Evolutionary conservation across 2,888 invertebrate genomes (phyloP).

Genomic region (Caenorhabditis sp.): DNA sequence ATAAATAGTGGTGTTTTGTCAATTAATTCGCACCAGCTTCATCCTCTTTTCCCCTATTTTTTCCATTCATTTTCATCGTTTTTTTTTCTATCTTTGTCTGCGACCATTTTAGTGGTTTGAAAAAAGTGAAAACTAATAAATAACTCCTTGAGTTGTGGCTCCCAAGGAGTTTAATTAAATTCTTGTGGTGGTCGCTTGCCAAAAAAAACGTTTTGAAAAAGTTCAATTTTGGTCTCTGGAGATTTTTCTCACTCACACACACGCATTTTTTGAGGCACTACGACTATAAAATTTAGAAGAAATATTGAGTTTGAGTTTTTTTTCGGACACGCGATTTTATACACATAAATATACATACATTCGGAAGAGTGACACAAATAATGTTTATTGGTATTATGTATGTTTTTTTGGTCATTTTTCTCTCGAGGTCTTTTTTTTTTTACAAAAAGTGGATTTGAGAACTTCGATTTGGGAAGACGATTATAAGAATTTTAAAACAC

Average conservation of each 20-base stretch:
- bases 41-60: not conserved
- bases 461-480: too few species aligned
- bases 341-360: too few species aligned
- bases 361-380: too few species aligned
- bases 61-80: not conserved
- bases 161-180: not conserved
- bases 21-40: not conserved
- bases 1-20: not conserved
- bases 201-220: not conserved
- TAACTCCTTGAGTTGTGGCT: not conserved
- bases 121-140: not conserved
- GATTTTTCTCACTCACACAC: not conserved
- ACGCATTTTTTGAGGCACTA: not conserved
- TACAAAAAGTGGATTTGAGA: too few species aligned
- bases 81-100: not conserved
- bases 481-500: too few species aligned
- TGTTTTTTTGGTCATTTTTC: too few species aligned
- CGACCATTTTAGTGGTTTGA: not conserved
- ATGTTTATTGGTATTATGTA: too few species aligned
- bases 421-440: too few species aligned
- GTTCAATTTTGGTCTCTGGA: not conserved
- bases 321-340: not conserved
- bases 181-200: not conserved
- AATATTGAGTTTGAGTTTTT: not conserved
- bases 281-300: not conserved